These are phyloP conservation scores for Ashinkailepas kermadecensis DNA, from an alignment of 2,888 invertebrate genomes.

Conservation along the genomic window DNA sequence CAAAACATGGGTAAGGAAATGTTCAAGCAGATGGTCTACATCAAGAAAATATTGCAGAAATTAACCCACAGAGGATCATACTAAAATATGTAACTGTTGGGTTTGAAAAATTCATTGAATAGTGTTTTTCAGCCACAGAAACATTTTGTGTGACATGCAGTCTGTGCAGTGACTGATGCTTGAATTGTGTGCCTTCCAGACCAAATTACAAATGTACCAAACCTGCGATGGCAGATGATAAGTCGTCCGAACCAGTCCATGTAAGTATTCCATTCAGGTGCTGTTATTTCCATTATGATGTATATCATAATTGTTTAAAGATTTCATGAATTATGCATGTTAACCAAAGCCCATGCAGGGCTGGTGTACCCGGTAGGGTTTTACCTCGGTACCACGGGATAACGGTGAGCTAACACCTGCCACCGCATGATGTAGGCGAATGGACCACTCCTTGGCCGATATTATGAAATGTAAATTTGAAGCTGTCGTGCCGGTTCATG, in stretches of 20 bases:
- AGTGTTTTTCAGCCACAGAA: not conserved
- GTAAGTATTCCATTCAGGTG: not conserved
- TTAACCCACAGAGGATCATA: too few relatives aligned
- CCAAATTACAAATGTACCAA: slow-evolving; percentile 34
- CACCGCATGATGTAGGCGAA: not conserved
- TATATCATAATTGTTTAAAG: not conserved
- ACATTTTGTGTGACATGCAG: not conserved
- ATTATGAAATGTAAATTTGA: too few relatives aligned
- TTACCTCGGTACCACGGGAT: not conserved
- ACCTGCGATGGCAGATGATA: not conserved
- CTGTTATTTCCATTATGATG: not conserved
- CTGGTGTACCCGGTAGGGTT: too few relatives aligned
- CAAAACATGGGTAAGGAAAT: too few relatives aligned
- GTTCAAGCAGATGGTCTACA: too few relatives aligned
- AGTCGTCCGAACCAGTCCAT: slow-evolving; percentile 6
- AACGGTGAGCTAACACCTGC: not conserved
- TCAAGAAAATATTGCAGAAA: too few relatives aligned
- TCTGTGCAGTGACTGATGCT: not conserved
- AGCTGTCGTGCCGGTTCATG: too few relatives aligned
- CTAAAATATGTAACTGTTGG: too few relatives aligned
- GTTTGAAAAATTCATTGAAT: not conserved
- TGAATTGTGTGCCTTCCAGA: not conserved
- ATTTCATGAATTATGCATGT: not conserved
- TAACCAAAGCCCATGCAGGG: too few relatives aligned
- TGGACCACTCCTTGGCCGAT: not conserved